Evolutionary conservation across 53 echinoderm and acorn worm species (phyloP), one percentile per base, ranked within the genome.

Genomic region (Arbacia lixula): DNA sequence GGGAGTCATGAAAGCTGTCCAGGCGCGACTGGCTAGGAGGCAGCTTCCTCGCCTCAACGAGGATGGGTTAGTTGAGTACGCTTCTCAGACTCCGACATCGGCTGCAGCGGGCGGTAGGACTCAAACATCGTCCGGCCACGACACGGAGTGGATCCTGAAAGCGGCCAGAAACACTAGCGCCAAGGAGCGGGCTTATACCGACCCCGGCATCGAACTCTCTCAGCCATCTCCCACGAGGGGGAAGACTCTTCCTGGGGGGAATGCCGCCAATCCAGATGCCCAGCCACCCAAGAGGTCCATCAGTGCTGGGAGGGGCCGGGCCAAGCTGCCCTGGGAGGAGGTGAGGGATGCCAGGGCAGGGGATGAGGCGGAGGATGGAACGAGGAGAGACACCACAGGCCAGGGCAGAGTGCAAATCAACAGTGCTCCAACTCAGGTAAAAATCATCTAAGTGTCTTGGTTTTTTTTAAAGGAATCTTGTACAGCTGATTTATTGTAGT

Each of bases 1-100:
- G 31, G 99, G 99, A 11, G 94, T 99, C 24, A 99, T 99, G 99
- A 90, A 90, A 83, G 99, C 99, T 37, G 95, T 99, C 11, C 99
- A 99, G 75, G 93, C 99, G 41, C 68, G 99, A 68, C 92, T 99
- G 12, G 99, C 99, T 14, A 87, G 99, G 10, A 71, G 99, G 5
- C 99, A 95, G 57, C 80, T 99, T 19, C 99, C 99, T 8, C 77
- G 89, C 85, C 83, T 99, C 6, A 92, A 95, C 62, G 92, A 88
- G 8, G 94, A 99, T 85, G 94, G 92, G 26, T 62, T 94, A 21
- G 99, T 99, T 19, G 95, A 99, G 42, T 91, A 95, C 67, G 90
- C 99, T 36, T 90, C 91, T 27, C 84, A 84, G 12, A 72, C 89
- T 2, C 99, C 99, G n/a, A 84, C 92, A 6, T 99, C 99, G 39